These are phyloP conservation scores for Bathynomus jamesi DNA, from an alignment of 1,140 invertebrate genomes.

Conservation along the genomic window DNA sequence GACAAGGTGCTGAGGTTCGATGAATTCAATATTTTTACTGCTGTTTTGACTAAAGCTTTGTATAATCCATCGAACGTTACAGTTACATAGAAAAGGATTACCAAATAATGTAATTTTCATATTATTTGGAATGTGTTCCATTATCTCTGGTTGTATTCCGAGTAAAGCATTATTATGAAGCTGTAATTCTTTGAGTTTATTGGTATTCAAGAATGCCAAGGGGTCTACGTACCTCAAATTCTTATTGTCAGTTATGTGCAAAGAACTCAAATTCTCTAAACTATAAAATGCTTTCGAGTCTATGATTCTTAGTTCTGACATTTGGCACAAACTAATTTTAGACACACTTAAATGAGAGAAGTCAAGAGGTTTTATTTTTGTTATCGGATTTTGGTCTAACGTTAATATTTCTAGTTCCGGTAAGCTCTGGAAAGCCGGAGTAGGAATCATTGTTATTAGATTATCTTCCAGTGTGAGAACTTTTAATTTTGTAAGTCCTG, in stretches of 20 bases:
- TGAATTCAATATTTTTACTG: constrained; percentile 14
- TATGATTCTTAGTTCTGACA: no score
- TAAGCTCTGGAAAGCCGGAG: no score
- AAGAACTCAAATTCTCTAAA: constrained; percentile 40
- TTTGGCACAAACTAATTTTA: no score
- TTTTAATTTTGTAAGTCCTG: no score
- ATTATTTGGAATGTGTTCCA: constrained; percentile 38
- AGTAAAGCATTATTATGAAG: constrained; percentile 44
- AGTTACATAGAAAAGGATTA: constrained; percentile 48
- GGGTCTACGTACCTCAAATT: constrained; percentile 45
- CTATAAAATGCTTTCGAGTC: constrained; percentile 45
- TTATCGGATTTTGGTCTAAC: no score
- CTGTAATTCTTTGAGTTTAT: constrained; percentile 41
- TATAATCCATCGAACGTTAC: constrained; percentile 46
- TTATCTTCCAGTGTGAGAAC: no score
- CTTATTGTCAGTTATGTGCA: constrained; percentile 44
- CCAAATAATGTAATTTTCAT: constrained; percentile 43
- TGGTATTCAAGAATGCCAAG: constrained; percentile 42
- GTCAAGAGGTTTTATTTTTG: no score
- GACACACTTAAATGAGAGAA: no score
- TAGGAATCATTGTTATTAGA: no score
- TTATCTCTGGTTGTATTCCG: constrained; percentile 40
- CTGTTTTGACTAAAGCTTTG: constrained; percentile 28
- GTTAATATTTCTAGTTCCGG: no score
- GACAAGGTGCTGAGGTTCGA: constrained; percentile 40